Evolutionary conservation across 2,113 vertebrate species (phyloP).

Genomic region (Bubo scandiacus): DNA sequence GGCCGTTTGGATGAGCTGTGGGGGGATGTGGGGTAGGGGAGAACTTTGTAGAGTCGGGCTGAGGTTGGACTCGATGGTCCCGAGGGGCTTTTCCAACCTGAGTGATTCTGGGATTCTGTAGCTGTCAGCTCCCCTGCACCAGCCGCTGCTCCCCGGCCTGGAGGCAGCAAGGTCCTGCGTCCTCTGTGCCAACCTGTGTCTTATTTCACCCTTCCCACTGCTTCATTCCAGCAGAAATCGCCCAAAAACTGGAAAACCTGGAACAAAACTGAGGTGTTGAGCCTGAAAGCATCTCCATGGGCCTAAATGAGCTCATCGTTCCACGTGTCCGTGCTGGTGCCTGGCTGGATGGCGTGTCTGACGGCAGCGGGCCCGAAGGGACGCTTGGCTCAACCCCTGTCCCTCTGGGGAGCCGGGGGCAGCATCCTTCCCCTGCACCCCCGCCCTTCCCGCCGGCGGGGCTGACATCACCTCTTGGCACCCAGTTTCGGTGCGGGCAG

Average conservation of each 20-base stretch:
- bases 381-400: not conserved
- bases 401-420: not conserved
- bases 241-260: not conserved
- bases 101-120: too few relatives aligned
- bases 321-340: fast-evolving
- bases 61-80: too few relatives aligned
- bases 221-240: not conserved
- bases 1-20: too few relatives aligned
- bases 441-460: not conserved
- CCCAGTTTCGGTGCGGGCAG: not conserved
- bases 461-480: constrained; percentile 47
- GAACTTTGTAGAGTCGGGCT: too few relatives aligned
- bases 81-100: too few relatives aligned
- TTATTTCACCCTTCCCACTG: not conserved
- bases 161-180: fast-evolving
- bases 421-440: fast-evolving
- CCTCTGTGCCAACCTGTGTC: not conserved
- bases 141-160: not conserved
- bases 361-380: fast-evolving
- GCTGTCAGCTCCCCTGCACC: not conserved
- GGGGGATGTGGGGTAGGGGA: too few relatives aligned
- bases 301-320: not conserved
- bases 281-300: not conserved
- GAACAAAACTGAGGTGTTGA: not conserved
- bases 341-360: not conserved